Evolutionary conservation across 2,797 vertebrate genomes (phyloP).

Genomic region (Australoheros facetus): DNA sequence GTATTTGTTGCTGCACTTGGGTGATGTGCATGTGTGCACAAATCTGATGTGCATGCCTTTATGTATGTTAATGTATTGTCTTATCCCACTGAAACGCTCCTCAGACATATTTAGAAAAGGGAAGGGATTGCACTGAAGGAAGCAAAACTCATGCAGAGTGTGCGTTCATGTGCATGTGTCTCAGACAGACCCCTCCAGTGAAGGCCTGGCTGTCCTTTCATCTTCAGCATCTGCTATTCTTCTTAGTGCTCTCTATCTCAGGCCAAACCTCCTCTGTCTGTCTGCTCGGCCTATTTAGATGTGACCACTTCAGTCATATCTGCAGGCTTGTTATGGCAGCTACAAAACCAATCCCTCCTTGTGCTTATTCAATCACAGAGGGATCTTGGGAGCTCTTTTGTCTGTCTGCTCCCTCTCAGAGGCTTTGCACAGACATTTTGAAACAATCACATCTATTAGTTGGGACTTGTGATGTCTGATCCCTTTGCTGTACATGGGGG

Average conservation of each 20-base stretch:
- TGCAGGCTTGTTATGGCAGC: conserved; percentile 62
- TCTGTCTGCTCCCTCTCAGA: conserved; percentile 65
- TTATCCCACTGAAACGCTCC: not conserved
- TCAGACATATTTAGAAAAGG: not conserved
- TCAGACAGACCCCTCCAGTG: conserved; percentile 53
- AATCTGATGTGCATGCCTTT: not conserved
- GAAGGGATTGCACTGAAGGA: not conserved
- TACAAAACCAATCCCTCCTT: conserved; percentile 58
- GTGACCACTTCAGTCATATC: conserved; percentile 73
- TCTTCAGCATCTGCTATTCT: conserved; percentile 67
- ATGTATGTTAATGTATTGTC: not conserved
- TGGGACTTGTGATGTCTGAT: conserved; percentile 76
- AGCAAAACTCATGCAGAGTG: conserved; percentile 10
- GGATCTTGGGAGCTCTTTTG: conserved; percentile 61
- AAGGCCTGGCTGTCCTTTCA: conserved; percentile 56
- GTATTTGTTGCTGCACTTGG: not conserved
- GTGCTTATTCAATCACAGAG: conserved; percentile 71
- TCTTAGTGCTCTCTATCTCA: conserved; percentile 43
- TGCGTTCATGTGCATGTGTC: not conserved
- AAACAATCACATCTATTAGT: conserved; percentile 73
- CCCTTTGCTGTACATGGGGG: conserved; percentile 54
- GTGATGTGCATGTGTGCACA: not conserved
- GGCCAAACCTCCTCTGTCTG: conserved; percentile 52
- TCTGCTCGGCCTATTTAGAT: conserved; percentile 59
- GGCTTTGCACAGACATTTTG: conserved; percentile 68